Base-by-base conservation (phyloP, 2,797 vertebrate species). In the Fundulus diaphanus region DNA sequence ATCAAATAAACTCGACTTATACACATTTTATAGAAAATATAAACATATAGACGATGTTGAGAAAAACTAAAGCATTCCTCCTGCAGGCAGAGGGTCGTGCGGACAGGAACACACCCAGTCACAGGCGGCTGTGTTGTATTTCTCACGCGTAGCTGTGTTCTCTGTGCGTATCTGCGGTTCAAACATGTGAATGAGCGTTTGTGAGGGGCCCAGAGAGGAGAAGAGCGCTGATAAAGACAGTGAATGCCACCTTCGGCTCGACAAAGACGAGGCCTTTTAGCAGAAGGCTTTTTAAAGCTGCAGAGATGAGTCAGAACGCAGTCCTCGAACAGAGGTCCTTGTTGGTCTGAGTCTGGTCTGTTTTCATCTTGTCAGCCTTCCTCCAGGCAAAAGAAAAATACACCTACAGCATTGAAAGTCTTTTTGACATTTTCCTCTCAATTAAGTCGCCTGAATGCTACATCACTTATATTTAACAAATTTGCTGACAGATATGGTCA, bases 311-410 rank as follows among this genome's bases (percentile, higher is more conserved):
- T 94, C 93, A 92, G 86, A 92, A 88, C 83, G 84, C 85, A 82
- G 84, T 76, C 79, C 83, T 88, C 83, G 81, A 89, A 90, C 91
- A 90, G 83, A 85, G 90, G 87, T 76, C 89, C 83, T 91, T 85
- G 88, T 87, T 92, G 86, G 90, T 89, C 83, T 0, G 80, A 87
- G 89, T 88, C 84, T 88, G 89, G 89, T 91, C 92, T 70, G 82
- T 90, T 94, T 94, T 93, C 91, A 94, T 95, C 92, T 93, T 76
- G 79, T 93, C 92, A 92, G 87, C 78, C 77, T 76, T 66, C 85
- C 90, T 92, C 82, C 72, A 66, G 88, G 89, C 82, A 72, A 48
- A 80, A 48, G 73, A 48, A 63, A 66, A 52, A 44, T 59, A 68
- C 11, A 37, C 13, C 33, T 40, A 63, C 74, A 57, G 73, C 74